A percentile compares a stretch with the other conserved stretches of the same genome.
These are phyloP conservation scores for Watsonalla cultraria DNA, from an alignment of 2,888 invertebrate genomes.

Conservation along the genomic window DNA sequence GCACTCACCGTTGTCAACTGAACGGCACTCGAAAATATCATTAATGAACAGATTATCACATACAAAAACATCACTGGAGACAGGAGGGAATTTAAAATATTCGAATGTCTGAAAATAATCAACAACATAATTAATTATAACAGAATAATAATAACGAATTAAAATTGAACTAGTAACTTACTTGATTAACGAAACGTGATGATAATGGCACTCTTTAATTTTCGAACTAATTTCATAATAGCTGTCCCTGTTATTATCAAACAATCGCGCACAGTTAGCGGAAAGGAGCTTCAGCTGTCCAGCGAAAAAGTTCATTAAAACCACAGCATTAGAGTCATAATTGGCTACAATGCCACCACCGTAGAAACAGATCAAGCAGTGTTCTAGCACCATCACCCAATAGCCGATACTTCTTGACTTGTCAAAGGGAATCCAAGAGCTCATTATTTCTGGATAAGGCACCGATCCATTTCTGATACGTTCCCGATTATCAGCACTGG, in stretches of 20 bases:
- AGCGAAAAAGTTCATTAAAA: conserved; percentile 59
- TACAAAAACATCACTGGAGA: conserved; percentile 70
- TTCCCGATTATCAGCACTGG: conserved; percentile 28
- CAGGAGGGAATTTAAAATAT: conserved; percentile 49
- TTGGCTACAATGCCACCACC: conserved; percentile 60
- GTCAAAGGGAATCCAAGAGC: conserved; percentile 62
- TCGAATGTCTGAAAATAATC: conserved; percentile 46
- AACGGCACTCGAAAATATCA: conserved; percentile 67
- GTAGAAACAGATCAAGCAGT: conserved; percentile 49
- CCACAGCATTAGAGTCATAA: conserved; percentile 61
- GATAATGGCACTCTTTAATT: conserved; percentile 48
- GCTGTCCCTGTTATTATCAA: conserved; percentile 27
- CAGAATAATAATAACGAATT: background rate
- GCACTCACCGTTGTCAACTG: conserved; percentile 53
- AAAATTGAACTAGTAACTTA: conserved; percentile 26
- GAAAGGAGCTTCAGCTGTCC: conserved; percentile 57
- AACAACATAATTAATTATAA: background rate
- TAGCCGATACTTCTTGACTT: conserved; percentile 49
- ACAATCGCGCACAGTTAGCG: conserved; percentile 45
- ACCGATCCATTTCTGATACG: conserved; percentile 34
- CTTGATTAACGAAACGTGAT: conserved; percentile 51
- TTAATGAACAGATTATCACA: conserved; percentile 65
- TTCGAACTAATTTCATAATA: conserved; percentile 29
- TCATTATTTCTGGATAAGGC: conserved; percentile 60
- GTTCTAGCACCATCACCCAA: conserved; percentile 38